phyloP scores from a whole-genome alignment of 2,113 vertebrate genomes.

The Xiphorhynchus elegans region DNA sequence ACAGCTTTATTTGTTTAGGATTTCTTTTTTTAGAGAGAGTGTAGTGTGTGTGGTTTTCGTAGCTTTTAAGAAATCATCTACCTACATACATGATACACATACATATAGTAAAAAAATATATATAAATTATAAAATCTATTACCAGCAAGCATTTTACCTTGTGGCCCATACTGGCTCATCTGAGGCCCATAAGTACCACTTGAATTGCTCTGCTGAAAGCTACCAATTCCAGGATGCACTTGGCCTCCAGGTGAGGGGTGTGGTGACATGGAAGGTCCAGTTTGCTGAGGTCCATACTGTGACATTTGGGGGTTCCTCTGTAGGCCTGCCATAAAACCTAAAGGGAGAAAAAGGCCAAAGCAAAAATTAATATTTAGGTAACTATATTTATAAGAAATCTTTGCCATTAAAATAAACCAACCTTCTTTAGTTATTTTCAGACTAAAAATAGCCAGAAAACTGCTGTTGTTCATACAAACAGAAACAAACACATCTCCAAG shows the following conservation, averaged over 20 bases:
- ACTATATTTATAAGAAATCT: background rate
- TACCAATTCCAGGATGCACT: slow-evolving; percentile 86
- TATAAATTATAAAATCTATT: background rate
- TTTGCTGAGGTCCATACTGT: slow-evolving; percentile 89
- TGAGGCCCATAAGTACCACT: slow-evolving; percentile 88
- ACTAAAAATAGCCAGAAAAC: background rate
- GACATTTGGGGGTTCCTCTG: slow-evolving; percentile 89
- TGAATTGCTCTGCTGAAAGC: slow-evolving; percentile 88
- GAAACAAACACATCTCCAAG: background rate
- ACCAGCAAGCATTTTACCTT: slow-evolving; percentile 79
- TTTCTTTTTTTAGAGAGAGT: background rate
- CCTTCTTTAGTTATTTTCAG: background rate
- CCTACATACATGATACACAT: rapidly evolving
- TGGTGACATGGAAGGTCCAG: slow-evolving; percentile 90
- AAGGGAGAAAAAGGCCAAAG: slow-evolving; percentile 23
- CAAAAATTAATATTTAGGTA: background rate
- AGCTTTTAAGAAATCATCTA: background rate
- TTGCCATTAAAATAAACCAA: background rate
- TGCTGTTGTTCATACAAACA: background rate
- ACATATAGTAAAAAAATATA: background rate
- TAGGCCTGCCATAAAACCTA: slow-evolving; percentile 89
- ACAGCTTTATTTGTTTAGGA: background rate
- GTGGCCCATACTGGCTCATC: slow-evolving; percentile 91
- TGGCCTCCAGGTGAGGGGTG: slow-evolving; percentile 88
- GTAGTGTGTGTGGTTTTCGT: background rate